phyloP scores from a whole-genome alignment of 2,797 vertebrate genomes.

The Denticeps clupeoides region DNA sequence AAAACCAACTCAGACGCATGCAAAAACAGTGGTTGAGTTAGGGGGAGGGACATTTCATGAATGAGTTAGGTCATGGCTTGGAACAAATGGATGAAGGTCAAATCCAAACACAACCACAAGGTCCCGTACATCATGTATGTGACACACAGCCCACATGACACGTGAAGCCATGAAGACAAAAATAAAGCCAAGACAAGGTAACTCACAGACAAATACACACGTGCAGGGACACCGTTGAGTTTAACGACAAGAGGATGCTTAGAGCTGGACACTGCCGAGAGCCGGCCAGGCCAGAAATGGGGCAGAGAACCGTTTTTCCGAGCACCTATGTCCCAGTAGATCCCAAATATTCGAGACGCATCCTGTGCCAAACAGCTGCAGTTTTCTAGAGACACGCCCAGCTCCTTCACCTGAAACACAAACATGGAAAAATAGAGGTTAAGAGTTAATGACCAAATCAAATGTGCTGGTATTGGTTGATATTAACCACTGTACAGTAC shows the following conservation, averaged over 20 bases:
- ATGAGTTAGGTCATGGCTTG: too few species aligned
- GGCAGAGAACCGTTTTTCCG: conserved; percentile 45
- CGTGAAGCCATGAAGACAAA: background rate
- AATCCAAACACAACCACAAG: too few species aligned
- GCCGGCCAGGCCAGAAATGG: conserved; percentile 48
- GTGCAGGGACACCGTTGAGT: conserved; percentile 57
- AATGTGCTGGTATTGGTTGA: too few species aligned
- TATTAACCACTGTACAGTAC: too few species aligned
- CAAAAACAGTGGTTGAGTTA: too few species aligned
- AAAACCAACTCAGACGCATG: too few species aligned
- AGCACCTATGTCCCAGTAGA: conserved; percentile 56
- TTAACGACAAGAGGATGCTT: conserved; percentile 53
- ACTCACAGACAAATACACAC: conserved; percentile 67
- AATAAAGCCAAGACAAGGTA: background rate
- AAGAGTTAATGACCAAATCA: too few species aligned
- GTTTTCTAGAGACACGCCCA: conserved; percentile 56
- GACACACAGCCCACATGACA: background rate
- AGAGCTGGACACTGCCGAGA: conserved; percentile 58
- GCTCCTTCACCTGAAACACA: conserved; percentile 60
- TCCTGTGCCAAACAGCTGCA: conserved; percentile 68
- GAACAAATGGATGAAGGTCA: too few species aligned
- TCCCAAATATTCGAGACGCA: conserved; percentile 50
- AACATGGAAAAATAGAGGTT: too few species aligned
- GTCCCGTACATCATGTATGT: background rate
- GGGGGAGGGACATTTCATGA: too few species aligned